Conservation (phyloP, 2,797 vertebrate species). For the Rhinichthys osculus region DNA sequence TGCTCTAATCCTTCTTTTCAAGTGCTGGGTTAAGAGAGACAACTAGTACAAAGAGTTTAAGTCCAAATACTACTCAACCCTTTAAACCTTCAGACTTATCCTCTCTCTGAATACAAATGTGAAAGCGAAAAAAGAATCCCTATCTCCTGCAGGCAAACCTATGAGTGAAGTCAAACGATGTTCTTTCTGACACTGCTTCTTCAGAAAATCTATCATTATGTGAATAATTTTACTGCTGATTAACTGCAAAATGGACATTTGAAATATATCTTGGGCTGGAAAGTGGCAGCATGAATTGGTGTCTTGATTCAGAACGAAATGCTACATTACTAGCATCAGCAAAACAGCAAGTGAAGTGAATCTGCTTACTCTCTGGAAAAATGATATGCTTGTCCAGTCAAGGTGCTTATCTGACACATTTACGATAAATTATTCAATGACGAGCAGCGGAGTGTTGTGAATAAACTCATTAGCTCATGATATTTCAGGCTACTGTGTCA, state of each 20-base stretch:
- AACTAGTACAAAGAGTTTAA: slow-evolving; percentile 35
- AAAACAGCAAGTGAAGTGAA: slow-evolving; percentile 54
- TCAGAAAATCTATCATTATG: neutral
- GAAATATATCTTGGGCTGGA: neutral
- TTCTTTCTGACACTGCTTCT: neutral
- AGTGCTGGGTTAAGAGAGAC: slow-evolving; percentile 44
- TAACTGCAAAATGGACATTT: slow-evolving; percentile 19
- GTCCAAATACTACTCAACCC: slow-evolving; percentile 24
- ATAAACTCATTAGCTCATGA: slow-evolving; percentile 55
- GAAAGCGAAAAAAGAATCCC: neutral
- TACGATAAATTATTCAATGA: slow-evolving; percentile 70
- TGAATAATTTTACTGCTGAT: slow-evolving; percentile 19
- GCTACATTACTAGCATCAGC: slow-evolving; percentile 30
- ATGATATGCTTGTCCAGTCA: slow-evolving; percentile 51
- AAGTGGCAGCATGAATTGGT: slow-evolving; percentile 21
- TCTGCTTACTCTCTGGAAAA: slow-evolving; percentile 61
- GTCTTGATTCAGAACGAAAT: slow-evolving; percentile 13
- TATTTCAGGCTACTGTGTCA: slow-evolving; percentile 48
- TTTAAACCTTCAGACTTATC: slow-evolving; percentile 24
- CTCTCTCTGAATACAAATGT: slow-evolving; percentile 16
- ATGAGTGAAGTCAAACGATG: neutral
- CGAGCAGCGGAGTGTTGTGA: slow-evolving; percentile 55
- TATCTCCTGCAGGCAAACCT: neutral
- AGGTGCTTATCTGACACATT: slow-evolving; percentile 60
- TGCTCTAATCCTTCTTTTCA: slow-evolving; percentile 47